A percentile compares a stretch with the other conserved stretches of the same genome.
These are phyloP conservation scores for Microctonus aethiopoides DNA, from an alignment of 2,888 invertebrate species.

Conservation along the genomic window DNA sequence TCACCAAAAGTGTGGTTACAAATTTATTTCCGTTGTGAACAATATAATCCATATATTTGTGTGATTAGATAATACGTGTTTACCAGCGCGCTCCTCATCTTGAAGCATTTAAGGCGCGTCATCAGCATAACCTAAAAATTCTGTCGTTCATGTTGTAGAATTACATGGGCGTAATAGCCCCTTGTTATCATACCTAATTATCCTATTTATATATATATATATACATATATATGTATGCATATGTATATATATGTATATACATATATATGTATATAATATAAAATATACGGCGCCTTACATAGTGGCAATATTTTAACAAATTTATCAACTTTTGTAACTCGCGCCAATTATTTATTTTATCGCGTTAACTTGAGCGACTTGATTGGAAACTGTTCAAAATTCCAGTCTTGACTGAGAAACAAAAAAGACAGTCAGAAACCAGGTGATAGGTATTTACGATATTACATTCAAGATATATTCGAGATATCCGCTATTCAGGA, in stretches of 20 bases:
- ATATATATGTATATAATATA: slow-evolving; percentile 4
- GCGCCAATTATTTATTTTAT: slow-evolving; percentile 11
- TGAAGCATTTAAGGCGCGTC: slow-evolving; percentile 26
- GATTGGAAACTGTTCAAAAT: slow-evolving; percentile 73
- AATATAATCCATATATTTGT: slow-evolving; percentile 17
- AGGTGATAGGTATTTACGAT: slow-evolving; percentile 68
- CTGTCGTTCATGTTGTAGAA: slow-evolving; percentile 32
- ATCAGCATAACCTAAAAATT: slow-evolving; percentile 40
- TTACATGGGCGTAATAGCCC: slow-evolving; percentile 7
- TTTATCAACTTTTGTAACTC: neutral
- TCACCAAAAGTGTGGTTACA: slow-evolving; percentile 9
- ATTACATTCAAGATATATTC: slow-evolving; percentile 59
- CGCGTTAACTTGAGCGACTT: slow-evolving; percentile 31
- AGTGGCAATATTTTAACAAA: neutral
- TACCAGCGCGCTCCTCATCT: slow-evolving; percentile 16
- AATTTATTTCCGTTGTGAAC: slow-evolving; percentile 19
- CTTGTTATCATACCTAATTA: too few species aligned
- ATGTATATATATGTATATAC: too few species aligned
- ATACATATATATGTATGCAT: too few species aligned
- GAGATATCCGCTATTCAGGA: slow-evolving; percentile 71
- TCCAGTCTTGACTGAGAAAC: slow-evolving; percentile 87
- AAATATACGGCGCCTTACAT: neutral
- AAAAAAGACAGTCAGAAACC: slow-evolving; percentile 81
- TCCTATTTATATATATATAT: too few species aligned
- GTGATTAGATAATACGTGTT: slow-evolving; percentile 7